A percentile compares a stretch with the other conserved stretches of the same genome.
phyloP scores from a whole-genome alignment of 2,113 vertebrate genomes.

The Phyllopteryx taeniolatus region DNA sequence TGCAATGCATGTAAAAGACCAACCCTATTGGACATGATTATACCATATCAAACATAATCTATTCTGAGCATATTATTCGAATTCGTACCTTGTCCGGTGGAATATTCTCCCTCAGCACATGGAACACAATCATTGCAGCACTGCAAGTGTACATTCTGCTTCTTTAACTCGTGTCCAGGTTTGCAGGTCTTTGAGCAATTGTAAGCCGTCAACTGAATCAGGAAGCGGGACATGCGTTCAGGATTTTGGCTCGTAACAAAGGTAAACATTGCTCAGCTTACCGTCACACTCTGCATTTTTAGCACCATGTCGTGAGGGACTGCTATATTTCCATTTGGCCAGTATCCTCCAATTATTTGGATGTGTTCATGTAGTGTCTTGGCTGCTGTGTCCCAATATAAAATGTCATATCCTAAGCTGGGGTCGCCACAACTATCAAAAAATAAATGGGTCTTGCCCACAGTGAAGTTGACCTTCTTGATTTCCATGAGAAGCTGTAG shows the following conservation, averaged over 20 bases:
- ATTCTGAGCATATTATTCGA: neutral
- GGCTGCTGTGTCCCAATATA: conserved; percentile 37
- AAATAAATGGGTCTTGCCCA: conserved; percentile 26
- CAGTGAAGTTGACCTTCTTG: conserved; percentile 37
- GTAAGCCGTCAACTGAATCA: conserved; percentile 27
- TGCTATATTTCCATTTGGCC: neutral
- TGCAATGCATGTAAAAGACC: too few relatives aligned
- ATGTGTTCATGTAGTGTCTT: neutral
- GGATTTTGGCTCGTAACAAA: neutral
- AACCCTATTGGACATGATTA: too few relatives aligned
- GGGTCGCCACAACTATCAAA: conserved; percentile 45
- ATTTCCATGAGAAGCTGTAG: conserved; percentile 49
- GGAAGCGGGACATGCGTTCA: neutral
- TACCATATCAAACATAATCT: neutral
- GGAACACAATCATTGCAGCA: conserved; percentile 39
- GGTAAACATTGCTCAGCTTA: conserved; percentile 14
- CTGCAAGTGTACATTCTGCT: neutral
- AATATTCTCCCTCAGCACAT: conserved; percentile 32
- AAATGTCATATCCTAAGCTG: conserved; percentile 48
- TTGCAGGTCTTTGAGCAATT: conserved; percentile 57
- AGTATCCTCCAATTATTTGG: conserved; percentile 43
- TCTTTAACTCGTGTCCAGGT: conserved; percentile 33
- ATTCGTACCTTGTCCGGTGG: conserved; percentile 24
- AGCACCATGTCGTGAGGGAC: neutral
- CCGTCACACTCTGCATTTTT: conserved; percentile 2